A percentile compares a stretch with the other conserved stretches of the same genome.
Conservation (phyloP, 2,113 vertebrate genomes). For the Mionectes macconnelli region DNA sequence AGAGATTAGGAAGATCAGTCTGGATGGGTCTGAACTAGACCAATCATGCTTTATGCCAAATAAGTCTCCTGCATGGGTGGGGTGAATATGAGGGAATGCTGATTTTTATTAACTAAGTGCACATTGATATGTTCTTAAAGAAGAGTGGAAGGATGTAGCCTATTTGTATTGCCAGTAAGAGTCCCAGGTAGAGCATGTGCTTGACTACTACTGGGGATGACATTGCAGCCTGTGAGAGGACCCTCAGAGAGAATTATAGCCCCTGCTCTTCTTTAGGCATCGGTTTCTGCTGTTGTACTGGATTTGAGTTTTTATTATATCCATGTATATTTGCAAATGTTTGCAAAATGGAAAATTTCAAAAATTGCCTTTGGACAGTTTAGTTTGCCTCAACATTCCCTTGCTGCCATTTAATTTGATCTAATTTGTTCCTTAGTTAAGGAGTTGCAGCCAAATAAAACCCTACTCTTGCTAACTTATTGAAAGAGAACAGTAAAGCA, state of each 20-base stretch:
- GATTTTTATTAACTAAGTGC: slow-evolving; percentile 53
- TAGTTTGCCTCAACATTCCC: background rate
- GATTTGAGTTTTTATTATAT: background rate
- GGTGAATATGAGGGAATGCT: slow-evolving; percentile 48
- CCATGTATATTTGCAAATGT: background rate
- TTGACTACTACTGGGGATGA: slow-evolving; percentile 69
- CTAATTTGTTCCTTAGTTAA: background rate
- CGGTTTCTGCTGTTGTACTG: background rate
- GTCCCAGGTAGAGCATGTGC: slow-evolving; percentile 72
- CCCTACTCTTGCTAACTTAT: background rate
- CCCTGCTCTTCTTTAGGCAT: background rate
- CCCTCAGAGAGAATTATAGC: background rate
- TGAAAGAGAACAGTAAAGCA: background rate
- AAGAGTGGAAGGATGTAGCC: background rate
- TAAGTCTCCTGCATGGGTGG: background rate
- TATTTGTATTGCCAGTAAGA: slow-evolving; percentile 58
- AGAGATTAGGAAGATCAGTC: background rate
- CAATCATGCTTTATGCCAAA: background rate
- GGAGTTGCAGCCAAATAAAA: background rate
- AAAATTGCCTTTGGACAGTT: background rate
- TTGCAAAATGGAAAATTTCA: background rate
- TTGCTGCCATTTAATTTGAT: background rate
- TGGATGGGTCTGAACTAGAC: background rate
- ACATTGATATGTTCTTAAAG: background rate
- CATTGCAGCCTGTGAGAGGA: background rate